Base-by-base conservation (phyloP, 2,888 invertebrate species). In the Lissonota sp. region DNA sequence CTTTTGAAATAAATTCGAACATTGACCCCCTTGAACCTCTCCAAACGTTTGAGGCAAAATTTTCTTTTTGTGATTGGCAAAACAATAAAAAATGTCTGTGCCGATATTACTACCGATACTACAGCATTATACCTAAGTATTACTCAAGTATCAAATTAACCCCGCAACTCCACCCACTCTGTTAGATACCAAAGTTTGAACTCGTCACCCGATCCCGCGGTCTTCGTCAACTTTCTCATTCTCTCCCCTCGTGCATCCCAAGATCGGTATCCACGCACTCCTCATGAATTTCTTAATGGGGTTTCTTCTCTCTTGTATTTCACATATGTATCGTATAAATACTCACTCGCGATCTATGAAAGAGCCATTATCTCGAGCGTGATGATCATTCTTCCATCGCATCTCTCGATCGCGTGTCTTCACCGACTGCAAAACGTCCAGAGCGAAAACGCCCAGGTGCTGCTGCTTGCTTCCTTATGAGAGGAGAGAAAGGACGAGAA, bases 201-300 rank as follows among this genome's bases (percentile, higher is more conserved):
- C 72, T 74, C 71, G 67, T 75, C 70, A 51, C 69, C 26, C 58
- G 72, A 73, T 69, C 69, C 74, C 69, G 39, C 66, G 16, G 42
- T 49, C 62, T 44, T 63, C 46, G 64, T 55, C 46, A 57, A 74
- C 55, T 58, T 46, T 69, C 55, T 76, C 42, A 44, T 39, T 42
- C 53, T 70, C 46, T 71, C 40, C 49, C 58, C 73, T 67, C 39
- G 26, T 26, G 26, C 26, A 26, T 26, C 26, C 26, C 51, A 53
- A 60, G 42, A 26, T n/a, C 58, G 64, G 75, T 60, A 46, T 40
- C 44, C 58, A 64, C 66, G 84, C 71, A 55, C 67, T 46, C 74
- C 83, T 86, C 86, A 84, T 86, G 83, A 86, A 88, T 88, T 87
- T 86, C 83, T 84, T 85, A 84, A 86, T 83, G 76, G 86, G 51